These are phyloP conservation scores for Blennius ocellaris DNA, from an alignment of 2,113 vertebrate species.

Conservation along the genomic window DNA sequence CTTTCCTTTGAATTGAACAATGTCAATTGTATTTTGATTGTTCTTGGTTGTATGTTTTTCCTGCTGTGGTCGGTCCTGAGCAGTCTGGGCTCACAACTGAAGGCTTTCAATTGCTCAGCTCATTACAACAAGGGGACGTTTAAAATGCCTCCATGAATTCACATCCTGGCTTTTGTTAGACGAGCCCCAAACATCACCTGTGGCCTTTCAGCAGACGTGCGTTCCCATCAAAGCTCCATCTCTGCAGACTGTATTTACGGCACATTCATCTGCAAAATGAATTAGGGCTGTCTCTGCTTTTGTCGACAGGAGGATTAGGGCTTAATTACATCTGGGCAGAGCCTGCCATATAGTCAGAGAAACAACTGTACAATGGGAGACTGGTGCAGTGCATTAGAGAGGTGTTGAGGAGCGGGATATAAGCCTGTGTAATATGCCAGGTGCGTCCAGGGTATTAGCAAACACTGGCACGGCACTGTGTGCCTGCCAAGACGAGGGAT, in stretches of 20 bases:
- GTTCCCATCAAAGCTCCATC: conserved; percentile 29
- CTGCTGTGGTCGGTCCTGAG: neutral
- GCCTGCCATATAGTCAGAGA: conserved; percentile 39
- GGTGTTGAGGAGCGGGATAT: conserved; percentile 72
- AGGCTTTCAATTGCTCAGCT: conserved; percentile 19
- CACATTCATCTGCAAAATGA: conserved; percentile 52
- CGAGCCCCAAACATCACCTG: conserved; percentile 32
- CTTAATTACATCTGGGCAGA: conserved; percentile 66
- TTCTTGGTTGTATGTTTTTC: neutral
- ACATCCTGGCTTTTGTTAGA: conserved; percentile 23
- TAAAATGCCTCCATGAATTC: conserved; percentile 16
- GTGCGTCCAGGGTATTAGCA: conserved; percentile 65
- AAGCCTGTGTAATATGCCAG: conserved; percentile 73
- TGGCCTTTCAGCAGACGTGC: conserved; percentile 21
- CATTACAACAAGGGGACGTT: conserved; percentile 20
- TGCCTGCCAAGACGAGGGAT: conserved; percentile 65
- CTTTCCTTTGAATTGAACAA: neutral
- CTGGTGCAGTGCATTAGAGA: conserved; percentile 50
- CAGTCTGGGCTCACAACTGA: neutral
- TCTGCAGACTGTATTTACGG: conserved; percentile 30
- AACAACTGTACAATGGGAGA: conserved; percentile 37
- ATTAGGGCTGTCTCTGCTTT: conserved; percentile 46
- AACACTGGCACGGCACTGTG: conserved; percentile 55
- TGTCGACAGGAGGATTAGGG: conserved; percentile 69
- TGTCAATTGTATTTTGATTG: no score